Evolutionary conservation across 2,888 invertebrate genomes (phyloP).

Genomic region (Homarus gammarus): DNA sequence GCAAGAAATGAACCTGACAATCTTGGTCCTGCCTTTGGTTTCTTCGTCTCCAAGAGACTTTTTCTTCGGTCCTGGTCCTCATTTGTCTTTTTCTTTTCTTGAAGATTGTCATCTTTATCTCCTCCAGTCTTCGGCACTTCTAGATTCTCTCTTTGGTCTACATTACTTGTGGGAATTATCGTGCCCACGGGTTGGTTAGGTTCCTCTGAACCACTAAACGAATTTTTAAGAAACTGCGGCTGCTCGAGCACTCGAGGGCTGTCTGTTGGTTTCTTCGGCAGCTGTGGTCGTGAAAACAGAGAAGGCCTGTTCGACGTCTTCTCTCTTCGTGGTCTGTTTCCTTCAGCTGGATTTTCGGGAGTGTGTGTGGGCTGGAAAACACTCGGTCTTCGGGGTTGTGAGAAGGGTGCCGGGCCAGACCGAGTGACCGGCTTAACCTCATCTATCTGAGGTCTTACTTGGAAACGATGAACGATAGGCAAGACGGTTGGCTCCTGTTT

Average conservation of each 20-base stretch:
- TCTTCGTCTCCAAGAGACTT: constrained; percentile 7
- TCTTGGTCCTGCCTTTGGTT: constrained; percentile 17
- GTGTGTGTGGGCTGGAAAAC: not conserved
- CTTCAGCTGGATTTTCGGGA: not conserved
- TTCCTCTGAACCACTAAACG: not conserved
- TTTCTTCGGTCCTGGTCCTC: constrained; percentile 7
- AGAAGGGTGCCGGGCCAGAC: not conserved
- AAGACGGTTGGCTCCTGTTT: not conserved
- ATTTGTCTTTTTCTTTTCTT: not conserved
- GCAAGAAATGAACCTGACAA: not conserved
- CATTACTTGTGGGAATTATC: no score
- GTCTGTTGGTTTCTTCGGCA: constrained; percentile 1
- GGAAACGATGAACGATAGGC: constrained; percentile 57
- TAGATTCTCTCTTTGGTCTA: not conserved
- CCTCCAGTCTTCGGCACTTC: not conserved
- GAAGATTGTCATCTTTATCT: not conserved
- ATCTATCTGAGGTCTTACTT: not conserved
- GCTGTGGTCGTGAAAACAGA: constrained; percentile 1
- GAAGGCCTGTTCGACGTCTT: not conserved
- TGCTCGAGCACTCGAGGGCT: not conserved
- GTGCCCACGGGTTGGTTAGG: not conserved
- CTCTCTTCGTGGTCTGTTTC: not conserved
- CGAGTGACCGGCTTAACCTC: not conserved
- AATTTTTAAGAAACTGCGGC: not conserved
- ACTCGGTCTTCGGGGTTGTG: no score